These are phyloP conservation scores for Bettongia penicillata DNA, from an alignment of 2,113 vertebrate genomes.

Conservation along the genomic window DNA sequence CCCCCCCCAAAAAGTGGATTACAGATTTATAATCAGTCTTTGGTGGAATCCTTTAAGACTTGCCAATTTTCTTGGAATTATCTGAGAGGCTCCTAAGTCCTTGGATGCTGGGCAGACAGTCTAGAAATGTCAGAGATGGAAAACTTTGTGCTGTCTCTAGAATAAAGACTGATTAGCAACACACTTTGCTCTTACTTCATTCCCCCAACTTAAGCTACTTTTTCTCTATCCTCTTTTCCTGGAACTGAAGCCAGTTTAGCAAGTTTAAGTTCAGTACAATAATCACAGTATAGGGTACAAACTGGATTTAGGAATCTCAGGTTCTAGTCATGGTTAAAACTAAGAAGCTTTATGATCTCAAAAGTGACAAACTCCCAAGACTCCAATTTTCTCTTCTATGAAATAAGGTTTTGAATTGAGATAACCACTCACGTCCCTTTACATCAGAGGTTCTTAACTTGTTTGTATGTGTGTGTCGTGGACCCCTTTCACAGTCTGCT, in stretches of 20 bases:
- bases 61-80: constrained; percentile 39
- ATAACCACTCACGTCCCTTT: not conserved
- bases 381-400: not conserved
- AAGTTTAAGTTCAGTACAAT: not conserved
- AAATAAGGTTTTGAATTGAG: not conserved
- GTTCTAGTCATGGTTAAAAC: not conserved
- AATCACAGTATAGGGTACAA: not conserved
- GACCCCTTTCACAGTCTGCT: not conserved
- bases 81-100: not conserved
- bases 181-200: not conserved
- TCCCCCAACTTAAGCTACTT: not conserved
- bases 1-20: not conserved
- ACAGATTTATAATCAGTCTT: not conserved
- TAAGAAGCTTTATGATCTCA: not conserved
- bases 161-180: not conserved
- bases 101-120: constrained; percentile 28
- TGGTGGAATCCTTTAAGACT: constrained; percentile 17
- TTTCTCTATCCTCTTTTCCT: not conserved
- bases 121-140: not conserved
- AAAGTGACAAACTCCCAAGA: not conserved
- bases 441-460: not conserved
- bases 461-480: not conserved
- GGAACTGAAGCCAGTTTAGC: not conserved
- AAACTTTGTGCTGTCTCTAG: not conserved
- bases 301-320: not conserved